phyloP scores from a whole-genome alignment of 2,888 invertebrate genomes.

The Lissocephala sabroskyi region DNA sequence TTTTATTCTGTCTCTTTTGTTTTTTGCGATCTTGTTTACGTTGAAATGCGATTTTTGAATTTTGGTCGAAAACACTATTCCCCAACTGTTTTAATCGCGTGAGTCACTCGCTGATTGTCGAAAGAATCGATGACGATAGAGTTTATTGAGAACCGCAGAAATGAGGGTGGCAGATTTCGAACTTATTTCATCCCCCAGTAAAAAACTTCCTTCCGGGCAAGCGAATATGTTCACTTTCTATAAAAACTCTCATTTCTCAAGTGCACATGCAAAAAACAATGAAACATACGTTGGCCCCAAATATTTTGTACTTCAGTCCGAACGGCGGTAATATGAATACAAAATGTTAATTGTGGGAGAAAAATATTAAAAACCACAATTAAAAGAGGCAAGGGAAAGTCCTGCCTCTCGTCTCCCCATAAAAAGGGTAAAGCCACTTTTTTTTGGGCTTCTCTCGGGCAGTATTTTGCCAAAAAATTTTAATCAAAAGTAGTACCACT shows the following conservation, averaged over 20 bases:
- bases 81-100: too few species aligned
- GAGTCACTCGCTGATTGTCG: too few species aligned
- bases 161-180: too few species aligned
- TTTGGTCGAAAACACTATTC: too few species aligned
- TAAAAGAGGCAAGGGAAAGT: slow-evolving; percentile 33
- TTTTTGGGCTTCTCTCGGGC: slow-evolving; percentile 4
- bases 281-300: slow-evolving; percentile 39
- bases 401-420: too few species aligned
- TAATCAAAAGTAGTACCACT: slow-evolving; percentile 67
- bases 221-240: slow-evolving; percentile 58
- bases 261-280: slow-evolving; percentile 57
- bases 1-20: neutral
- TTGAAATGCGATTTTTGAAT: too few species aligned
- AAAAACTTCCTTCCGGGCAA: slow-evolving; percentile 34
- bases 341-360: slow-evolving; percentile 28
- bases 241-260: slow-evolving; percentile 58
- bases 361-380: slow-evolving; percentile 60
- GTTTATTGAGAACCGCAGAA: too few species aligned
- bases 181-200: too few species aligned
- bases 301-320: slow-evolving; percentile 55
- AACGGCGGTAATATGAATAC: slow-evolving; percentile 28
- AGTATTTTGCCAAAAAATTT: slow-evolving; percentile 46
- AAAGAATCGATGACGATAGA: too few species aligned
- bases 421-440: slow-evolving; percentile 9
- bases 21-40: neutral